Evolutionary conservation across 2,888 invertebrate species (phyloP), one percentile per base, ranked within the genome.

Genomic region (Heliconius ethilla): DNA sequence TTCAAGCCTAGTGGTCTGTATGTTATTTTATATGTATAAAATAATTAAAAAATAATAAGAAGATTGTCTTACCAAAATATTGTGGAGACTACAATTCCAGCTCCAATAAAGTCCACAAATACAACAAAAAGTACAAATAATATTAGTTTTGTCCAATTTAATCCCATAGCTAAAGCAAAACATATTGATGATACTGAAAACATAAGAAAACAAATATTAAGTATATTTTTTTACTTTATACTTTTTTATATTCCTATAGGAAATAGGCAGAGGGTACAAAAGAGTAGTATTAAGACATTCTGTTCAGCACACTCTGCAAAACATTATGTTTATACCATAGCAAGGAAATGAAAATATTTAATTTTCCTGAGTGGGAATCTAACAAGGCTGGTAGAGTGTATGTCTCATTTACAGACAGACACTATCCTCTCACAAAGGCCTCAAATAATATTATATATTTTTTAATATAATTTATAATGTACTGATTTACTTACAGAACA

Each of bases 71-170:
- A 97, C 99, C 99, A 99, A 85, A 98, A 96, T 78, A 97, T 89
- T 45, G 99, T 97, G 40, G 99, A 98, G 72, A 98, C 97, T 37
- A 98, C 89, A 66, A 99, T 89, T 9, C 99, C 99, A 74, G 97
- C 96, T 79, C 97, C 97, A 81, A 99, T 97, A 89, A 99, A 99
- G 93, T 99, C 99, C 22, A 99, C 96, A 88, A 98, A 97, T 73
- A 99, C 96, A 33, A 99, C 98, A 93, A 98, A 99, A 40, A 99
- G 92, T 75, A 99, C 95, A 89, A 99, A 98, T 85, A 97, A 96
- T 76, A 97, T 86, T 87, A 98, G 97, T 86, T 96, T 96, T 81
- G 95, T 88, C 84, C 96, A 94, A 76, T 95, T 95, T 82, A 99
- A 94, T 25, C 96, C 95, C 86, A 99, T 94, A 18, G 97, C 97